Evolutionary conservation across 2,113 vertebrate species (phyloP).

Genomic region (Salvator merianae): DNA sequence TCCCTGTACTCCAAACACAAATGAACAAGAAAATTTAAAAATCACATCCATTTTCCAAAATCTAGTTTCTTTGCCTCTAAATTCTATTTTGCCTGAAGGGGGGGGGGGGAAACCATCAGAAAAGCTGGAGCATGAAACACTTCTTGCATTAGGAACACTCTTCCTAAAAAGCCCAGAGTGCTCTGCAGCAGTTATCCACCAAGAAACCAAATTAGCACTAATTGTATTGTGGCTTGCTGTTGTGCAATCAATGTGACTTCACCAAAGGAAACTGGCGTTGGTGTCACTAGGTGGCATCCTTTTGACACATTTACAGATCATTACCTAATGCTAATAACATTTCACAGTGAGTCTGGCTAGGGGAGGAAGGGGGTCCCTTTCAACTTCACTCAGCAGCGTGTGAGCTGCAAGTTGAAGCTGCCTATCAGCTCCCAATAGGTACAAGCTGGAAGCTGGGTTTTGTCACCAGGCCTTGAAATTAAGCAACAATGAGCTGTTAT

Average conservation of each 20-base stretch:
- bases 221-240: slow-evolving; percentile 73
- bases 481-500: slow-evolving; percentile 48
- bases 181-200: slow-evolving; percentile 47
- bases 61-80: neutral
- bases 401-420: slow-evolving; percentile 62
- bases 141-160: slow-evolving; percentile 7
- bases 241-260: slow-evolving; percentile 71
- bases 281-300: slow-evolving; percentile 82
- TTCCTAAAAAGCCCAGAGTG: slow-evolving; percentile 42
- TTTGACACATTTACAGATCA: slow-evolving; percentile 81
- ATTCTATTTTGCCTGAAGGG: neutral
- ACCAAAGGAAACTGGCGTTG: slow-evolving; percentile 63
- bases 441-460: slow-evolving; percentile 60
- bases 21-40: neutral
- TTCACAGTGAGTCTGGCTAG: slow-evolving; percentile 56
- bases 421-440: slow-evolving; percentile 45
- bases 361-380: slow-evolving; percentile 38
- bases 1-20: neutral
- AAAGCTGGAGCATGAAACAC: slow-evolving; percentile 33
- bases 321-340: slow-evolving; percentile 75
- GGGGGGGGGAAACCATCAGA: neutral
- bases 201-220: slow-evolving; percentile 77
- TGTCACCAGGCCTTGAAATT: slow-evolving; percentile 60
- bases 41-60: neutral
- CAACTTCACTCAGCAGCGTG: slow-evolving; percentile 54